Evolutionary conservation across 2,797 vertebrate species (phyloP).

Genomic region (Halcyon badia): DNA sequence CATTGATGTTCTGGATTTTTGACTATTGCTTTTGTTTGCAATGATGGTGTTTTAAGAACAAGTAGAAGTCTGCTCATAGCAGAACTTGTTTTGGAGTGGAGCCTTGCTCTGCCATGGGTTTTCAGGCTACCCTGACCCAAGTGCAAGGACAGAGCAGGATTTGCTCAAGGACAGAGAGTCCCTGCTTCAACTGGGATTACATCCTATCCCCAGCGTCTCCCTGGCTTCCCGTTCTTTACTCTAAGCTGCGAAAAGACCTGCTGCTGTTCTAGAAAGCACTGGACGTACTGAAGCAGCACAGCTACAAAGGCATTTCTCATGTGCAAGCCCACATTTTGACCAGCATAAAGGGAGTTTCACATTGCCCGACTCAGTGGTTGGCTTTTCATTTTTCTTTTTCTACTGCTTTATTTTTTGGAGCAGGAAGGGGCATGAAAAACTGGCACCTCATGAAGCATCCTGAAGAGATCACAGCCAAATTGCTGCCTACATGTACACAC

Average conservation of each 20-base stretch:
- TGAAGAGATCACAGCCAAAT: neutral
- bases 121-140: neutral
- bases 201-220: neutral
- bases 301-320: neutral
- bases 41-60: neutral
- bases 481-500: neutral
- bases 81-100: neutral
- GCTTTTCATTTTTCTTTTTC: neutral
- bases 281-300: neutral
- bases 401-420: neutral
- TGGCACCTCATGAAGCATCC: neutral
- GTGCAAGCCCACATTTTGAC: neutral
- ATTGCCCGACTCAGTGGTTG: neutral
- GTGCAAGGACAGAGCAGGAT: constrained; percentile 41
- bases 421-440: neutral
- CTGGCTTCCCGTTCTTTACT: constrained; percentile 18
- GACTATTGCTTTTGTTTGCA: neutral
- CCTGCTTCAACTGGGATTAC: constrained; percentile 16
- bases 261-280: neutral
- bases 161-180: constrained; percentile 41
- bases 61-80: neutral
- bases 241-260: neutral
- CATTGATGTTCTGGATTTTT: neutral
- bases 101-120: neutral
- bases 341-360: neutral